Conservation (phyloP, 1,140 invertebrate genomes). For the Leptestheria dahalacensis region DNA sequence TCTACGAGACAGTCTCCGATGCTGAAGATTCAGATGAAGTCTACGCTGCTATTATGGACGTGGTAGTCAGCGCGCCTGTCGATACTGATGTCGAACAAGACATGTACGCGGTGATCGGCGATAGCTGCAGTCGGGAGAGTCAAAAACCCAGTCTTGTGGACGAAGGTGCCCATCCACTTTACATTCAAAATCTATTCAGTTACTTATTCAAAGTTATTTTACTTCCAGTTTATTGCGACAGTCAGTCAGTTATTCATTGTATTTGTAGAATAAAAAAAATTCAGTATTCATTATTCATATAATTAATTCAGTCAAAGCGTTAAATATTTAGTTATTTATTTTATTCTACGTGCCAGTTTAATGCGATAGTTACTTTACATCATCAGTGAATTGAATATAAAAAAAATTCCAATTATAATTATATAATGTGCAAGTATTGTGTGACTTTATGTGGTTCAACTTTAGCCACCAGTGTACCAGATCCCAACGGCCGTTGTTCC, state of each 20-base stretch:
- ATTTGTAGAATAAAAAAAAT: too few relatives aligned
- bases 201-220: too few relatives aligned
- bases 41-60: slow-evolving; percentile 75
- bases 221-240: too few relatives aligned
- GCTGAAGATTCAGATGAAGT: slow-evolving; percentile 63
- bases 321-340: too few relatives aligned
- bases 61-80: slow-evolving; percentile 39
- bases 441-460: slow-evolving; percentile 14
- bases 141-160: too few relatives aligned
- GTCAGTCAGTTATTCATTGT: too few relatives aligned
- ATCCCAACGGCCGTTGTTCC: slow-evolving; percentile 50
- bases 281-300: too few relatives aligned
- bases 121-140: too few relatives aligned
- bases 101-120: slow-evolving; percentile 72
- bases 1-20: slow-evolving; percentile 69
- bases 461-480: slow-evolving; percentile 50
- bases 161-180: too few relatives aligned
- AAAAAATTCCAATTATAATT: background rate
- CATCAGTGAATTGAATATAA: slow-evolving; percentile 1
- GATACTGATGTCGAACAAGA: slow-evolving; percentile 55
- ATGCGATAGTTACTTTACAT: slow-evolving; percentile 2
- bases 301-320: too few relatives aligned
- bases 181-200: too few relatives aligned
- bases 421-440: slow-evolving; percentile 1
- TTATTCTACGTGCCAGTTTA: too few relatives aligned